Conservation (phyloP, 2,888 invertebrate genomes). For the Patella ulyssiponensis region DNA sequence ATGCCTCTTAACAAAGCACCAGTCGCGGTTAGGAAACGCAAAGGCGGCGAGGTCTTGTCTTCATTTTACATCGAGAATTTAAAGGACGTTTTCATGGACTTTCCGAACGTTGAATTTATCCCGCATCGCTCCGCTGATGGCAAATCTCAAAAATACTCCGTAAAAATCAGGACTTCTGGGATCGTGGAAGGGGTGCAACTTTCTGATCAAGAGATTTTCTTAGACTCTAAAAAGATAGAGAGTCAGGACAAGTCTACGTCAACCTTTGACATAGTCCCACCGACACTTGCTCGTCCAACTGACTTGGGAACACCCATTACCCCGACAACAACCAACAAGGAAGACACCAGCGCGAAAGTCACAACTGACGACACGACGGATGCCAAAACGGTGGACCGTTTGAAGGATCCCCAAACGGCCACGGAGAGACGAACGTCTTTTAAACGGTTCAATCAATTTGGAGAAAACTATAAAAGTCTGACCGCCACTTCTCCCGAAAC, state of each 20-base stretch:
- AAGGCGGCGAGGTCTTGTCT: conserved; percentile 17
- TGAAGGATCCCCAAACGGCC: background rate
- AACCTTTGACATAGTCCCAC: background rate
- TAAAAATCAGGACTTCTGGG: conserved; percentile 32
- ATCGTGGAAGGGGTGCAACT: conserved; percentile 38
- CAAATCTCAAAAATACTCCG: conserved; percentile 21
- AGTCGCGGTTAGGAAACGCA: conserved; percentile 20
- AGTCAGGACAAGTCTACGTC: background rate
- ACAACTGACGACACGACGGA: background rate
- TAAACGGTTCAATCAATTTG: conserved; percentile 3
- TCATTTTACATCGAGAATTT: conserved; percentile 26
- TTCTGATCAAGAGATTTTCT: conserved; percentile 33
- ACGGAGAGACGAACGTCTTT: background rate
- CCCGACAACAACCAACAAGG: background rate
- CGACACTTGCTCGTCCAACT: conserved; percentile 1
- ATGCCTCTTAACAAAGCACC: conserved; percentile 34
- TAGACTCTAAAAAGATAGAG: conserved; percentile 24
- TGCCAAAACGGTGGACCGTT: background rate
- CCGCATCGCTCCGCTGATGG: conserved; percentile 10
- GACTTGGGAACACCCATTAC: conserved; percentile 11
- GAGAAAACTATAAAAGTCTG: background rate
- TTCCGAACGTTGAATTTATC: conserved; percentile 16
- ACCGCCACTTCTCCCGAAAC: background rate
- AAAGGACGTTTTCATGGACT: conserved; percentile 30
- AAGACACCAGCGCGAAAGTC: background rate